Conservation (phyloP, 2,888 invertebrate species). For the Sphaerophoria rueppellii region DNA sequence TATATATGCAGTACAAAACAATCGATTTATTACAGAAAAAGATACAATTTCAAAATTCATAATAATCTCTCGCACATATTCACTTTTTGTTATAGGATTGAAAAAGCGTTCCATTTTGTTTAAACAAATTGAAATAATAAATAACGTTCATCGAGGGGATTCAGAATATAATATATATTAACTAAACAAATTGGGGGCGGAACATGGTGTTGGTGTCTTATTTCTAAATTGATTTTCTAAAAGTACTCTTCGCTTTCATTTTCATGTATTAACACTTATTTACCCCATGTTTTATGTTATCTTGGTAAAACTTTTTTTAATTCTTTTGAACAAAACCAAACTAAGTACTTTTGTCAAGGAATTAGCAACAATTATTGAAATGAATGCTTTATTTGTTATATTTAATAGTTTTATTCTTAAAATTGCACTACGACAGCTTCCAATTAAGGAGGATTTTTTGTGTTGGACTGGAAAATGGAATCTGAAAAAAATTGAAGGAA, state of each 20-base stretch:
- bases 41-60: not conserved
- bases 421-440: constrained; percentile 31
- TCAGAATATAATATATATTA: not conserved
- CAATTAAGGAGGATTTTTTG: constrained; percentile 52
- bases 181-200: constrained; percentile 57
- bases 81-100: not conserved
- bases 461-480: constrained; percentile 35
- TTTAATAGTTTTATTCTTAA: constrained; percentile 32
- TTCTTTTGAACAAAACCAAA: not conserved
- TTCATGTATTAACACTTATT: constrained; percentile 26
- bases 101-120: not conserved
- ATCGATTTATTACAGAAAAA: constrained; percentile 62
- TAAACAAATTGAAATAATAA: constrained; percentile 1
- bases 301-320: constrained; percentile 6
- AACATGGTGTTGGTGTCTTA: constrained; percentile 43
- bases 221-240: constrained; percentile 61
- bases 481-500: constrained; percentile 54
- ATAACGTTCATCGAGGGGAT: not conserved
- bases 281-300: constrained; percentile 64
- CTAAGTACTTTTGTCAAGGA: constrained; percentile 13
- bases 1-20: constrained; percentile 27
- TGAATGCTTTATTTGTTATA: constrained; percentile 33
- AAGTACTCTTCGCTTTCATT: constrained; percentile 28
- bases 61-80: not conserved
- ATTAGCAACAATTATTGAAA: constrained; percentile 12